A percentile compares a stretch with the other conserved stretches of the same genome.
Conservation (phyloP, 2,888 invertebrate genomes). For the Nymphalis polychloros region DNA sequence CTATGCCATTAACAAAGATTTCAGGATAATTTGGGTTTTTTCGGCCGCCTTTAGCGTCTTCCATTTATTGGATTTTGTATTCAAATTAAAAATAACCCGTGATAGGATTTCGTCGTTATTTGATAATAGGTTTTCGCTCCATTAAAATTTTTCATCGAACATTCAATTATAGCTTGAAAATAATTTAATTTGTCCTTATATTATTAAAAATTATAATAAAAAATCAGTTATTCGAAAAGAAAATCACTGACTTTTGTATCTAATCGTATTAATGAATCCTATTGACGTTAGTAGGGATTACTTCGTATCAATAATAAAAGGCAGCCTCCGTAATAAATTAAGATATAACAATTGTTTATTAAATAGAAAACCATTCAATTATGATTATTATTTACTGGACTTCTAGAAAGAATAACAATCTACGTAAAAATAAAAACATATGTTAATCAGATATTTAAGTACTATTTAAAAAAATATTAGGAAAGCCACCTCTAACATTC, state of each 20-base stretch:
- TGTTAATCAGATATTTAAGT: too few species aligned
- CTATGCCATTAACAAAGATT: slow-evolving; percentile 18
- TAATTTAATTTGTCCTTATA: not conserved
- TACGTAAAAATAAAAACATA: too few species aligned
- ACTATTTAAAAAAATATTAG: too few species aligned
- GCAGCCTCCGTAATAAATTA: not conserved
- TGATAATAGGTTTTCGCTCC: too few species aligned
- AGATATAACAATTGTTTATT: not conserved
- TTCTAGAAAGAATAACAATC: too few species aligned
- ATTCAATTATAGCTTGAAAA: too few species aligned
- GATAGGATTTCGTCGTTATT: not conserved
- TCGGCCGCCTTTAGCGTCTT: not conserved
- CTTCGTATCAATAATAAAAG: not conserved
- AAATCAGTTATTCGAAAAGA: not conserved
- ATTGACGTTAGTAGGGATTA: not conserved
- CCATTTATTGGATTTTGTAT: not conserved
- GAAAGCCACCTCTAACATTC: too few species aligned
- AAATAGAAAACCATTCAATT: too few species aligned
- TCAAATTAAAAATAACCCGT: not conserved
- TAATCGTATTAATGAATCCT: slow-evolving; percentile 6
- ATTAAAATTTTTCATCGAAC: too few species aligned
- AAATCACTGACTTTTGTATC: not conserved
- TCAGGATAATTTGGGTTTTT: slow-evolving; percentile 4
- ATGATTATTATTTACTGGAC: too few species aligned
- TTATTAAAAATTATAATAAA: not conserved